These are phyloP conservation scores for Sternarchorhynchus goeldii DNA, from an alignment of 2,797 vertebrate genomes.

Conservation along the genomic window DNA sequence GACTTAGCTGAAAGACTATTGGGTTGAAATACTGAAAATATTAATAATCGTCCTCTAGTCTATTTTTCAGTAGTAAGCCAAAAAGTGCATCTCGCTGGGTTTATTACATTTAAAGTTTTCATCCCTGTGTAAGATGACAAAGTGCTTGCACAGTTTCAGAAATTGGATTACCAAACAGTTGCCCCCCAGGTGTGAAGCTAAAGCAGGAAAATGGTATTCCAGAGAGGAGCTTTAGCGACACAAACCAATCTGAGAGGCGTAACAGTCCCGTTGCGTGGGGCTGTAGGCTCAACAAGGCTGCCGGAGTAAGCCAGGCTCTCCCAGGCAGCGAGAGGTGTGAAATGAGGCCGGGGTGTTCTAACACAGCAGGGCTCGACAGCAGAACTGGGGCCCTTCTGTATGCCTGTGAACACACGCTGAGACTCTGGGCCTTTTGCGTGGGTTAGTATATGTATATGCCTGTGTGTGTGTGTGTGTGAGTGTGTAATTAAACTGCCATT, in stretches of 20 bases:
- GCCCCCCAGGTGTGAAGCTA: constrained; percentile 57
- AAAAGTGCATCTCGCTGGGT: background rate
- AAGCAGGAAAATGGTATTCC: constrained; percentile 59
- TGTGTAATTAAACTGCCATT: constrained; percentile 28
- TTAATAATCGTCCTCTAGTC: background rate
- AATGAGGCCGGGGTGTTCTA: constrained; percentile 55
- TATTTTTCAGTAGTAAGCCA: background rate
- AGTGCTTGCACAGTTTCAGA: constrained; percentile 52
- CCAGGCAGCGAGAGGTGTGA: constrained; percentile 49
- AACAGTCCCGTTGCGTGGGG: constrained; percentile 56
- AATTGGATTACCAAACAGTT: constrained; percentile 67
- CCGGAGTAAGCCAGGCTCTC: constrained; percentile 39
- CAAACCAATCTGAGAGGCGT: constrained; percentile 63
- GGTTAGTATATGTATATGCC: constrained; percentile 12
- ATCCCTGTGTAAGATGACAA: constrained; percentile 43
- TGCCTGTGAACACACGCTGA: constrained; percentile 36
- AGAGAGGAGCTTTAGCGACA: constrained; percentile 62
- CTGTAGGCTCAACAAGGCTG: constrained; percentile 50
- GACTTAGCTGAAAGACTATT: background rate
- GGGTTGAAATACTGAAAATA: background rate
- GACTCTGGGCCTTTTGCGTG: constrained; percentile 8
- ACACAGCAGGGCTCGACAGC: constrained; percentile 39
- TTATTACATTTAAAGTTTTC: constrained; percentile 37
- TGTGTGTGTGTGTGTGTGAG: constrained; percentile 38
- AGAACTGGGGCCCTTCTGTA: constrained; percentile 20